Base-by-base conservation (phyloP, 2,113 vertebrate genomes). In the Pseudolaguvia tuberculata region DNA sequence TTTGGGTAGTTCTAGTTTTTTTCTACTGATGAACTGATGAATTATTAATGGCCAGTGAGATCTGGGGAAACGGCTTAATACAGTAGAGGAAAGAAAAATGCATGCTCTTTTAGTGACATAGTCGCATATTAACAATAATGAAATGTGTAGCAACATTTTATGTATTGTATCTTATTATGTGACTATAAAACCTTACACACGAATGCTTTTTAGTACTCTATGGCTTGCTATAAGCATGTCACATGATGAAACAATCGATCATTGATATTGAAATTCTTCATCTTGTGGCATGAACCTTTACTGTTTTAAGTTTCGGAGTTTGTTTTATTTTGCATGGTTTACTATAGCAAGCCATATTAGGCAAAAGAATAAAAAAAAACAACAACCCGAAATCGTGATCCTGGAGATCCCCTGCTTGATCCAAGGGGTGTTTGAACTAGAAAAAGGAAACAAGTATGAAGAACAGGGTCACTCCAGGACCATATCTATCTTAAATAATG, bases 1-100 rank as follows among this genome's bases (percentile, higher is more conserved):
- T 80, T 81, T 86, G 84, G 84, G 80, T 86, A 83, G 83, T 83
- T 50, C 53, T 75, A 57, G 50, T 76, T 69, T 77, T 80, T 70
- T 78, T 62, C n/a, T n/a, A n/a, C n/a, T 84, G 81, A 70, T 74
- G 87, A 45, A 39, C 14, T 29, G 29, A 11, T 27, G 3, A 35
- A 62, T 20, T 55, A 73, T 55, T 25, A 50, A 42, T 52, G 35
- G 62, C 39, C 31, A 29, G 15, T 39, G 51, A 67, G 35, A 5
- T 25, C 21, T 50, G 29, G 39, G 42, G 35, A 71, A 50, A 51
- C 35, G 10, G 50, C 47, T 47, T 59, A 31, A 51, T 70, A 70
- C 23, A 63, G 25, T 62, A 70, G 51, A 5, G 11, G 47, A 77
- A 70, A 29, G n/a, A 45, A 17, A 80, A 76, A 50, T 70, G 79